These are phyloP conservation scores for Rhegmatorhina hoffmannsi DNA, from an alignment of 2,113 vertebrate species.

Conservation along the genomic window DNA sequence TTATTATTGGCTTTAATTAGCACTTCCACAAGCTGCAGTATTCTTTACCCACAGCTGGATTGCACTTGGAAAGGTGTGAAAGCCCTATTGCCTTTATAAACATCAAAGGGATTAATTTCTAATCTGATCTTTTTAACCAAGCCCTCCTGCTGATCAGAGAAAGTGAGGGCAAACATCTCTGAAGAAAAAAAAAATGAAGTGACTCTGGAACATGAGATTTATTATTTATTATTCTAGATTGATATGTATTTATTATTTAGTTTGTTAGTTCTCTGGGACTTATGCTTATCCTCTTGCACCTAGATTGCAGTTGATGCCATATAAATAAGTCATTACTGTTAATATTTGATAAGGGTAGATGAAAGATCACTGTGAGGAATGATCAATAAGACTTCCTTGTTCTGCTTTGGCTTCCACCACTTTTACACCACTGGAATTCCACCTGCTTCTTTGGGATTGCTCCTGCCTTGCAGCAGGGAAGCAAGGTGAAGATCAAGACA, in stretches of 20 bases:
- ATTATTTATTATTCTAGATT: conserved; percentile 70
- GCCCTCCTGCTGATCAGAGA: conserved; percentile 37
- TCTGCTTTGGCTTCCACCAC: background rate
- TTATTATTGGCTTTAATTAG: conserved; percentile 61
- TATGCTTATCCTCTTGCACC: background rate
- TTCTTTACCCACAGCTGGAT: conserved; percentile 44
- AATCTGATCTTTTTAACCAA: conserved; percentile 46
- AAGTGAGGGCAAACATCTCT: conserved; percentile 44
- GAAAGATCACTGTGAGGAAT: conserved; percentile 34
- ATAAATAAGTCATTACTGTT: conserved; percentile 66
- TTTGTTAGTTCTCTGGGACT: conserved; percentile 56
- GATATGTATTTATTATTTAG: conserved; percentile 68
- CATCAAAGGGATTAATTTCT: conserved; percentile 62
- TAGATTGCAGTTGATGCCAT: conserved; percentile 9
- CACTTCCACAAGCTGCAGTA: conserved; percentile 32
- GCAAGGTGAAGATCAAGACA: background rate
- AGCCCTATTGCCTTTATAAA: conserved; percentile 53
- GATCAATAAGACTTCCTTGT: conserved; percentile 18
- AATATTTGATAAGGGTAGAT: conserved; percentile 61
- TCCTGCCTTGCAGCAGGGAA: background rate
- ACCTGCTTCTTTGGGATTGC: background rate
- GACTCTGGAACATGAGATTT: background rate
- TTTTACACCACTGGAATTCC: background rate
- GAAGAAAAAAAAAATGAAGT: background rate
- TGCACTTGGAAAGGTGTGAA: conserved; percentile 48